Evolutionary conservation across 2,113 vertebrate species (phyloP).

Genomic region (Pyxicephalus adspersus): DNA sequence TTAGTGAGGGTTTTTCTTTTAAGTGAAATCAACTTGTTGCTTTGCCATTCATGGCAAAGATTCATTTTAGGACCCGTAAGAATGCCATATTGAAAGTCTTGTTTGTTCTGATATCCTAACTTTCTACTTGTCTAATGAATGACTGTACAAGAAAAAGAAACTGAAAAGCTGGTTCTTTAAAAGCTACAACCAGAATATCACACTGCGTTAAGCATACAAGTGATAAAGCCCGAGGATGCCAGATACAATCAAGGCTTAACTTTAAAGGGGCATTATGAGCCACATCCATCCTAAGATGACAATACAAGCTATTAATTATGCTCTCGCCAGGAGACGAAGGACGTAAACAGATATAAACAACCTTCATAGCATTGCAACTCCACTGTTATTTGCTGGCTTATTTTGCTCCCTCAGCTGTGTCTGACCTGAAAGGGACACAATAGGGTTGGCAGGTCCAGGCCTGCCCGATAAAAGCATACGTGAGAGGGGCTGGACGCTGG

Average conservation of each 20-base stretch:
- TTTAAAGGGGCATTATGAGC: conserved; percentile 17
- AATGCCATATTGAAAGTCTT: no score
- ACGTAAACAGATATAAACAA: conserved; percentile 55
- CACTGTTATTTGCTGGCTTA: conserved; percentile 60
- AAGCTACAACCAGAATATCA: background rate
- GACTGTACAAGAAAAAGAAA: background rate
- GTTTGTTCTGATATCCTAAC: no score
- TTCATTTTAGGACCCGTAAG: no score
- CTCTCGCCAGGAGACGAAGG: conserved; percentile 40
- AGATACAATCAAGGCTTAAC: conserved; percentile 26
- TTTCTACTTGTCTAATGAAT: no score
- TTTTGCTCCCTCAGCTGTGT: conserved; percentile 54
- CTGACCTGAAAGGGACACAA: conserved; percentile 60
- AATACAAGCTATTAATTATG: conserved; percentile 45
- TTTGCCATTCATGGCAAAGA: no score
- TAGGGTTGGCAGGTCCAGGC: conserved; percentile 61
- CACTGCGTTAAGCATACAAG: background rate
- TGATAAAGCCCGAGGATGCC: background rate
- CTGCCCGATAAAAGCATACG: conserved; percentile 60
- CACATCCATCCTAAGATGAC: conserved; percentile 9
- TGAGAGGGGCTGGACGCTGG: conserved; percentile 29
- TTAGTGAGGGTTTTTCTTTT: no score
- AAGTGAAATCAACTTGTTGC: no score
- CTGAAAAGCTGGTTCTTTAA: conserved; percentile 13
- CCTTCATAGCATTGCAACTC: conserved; percentile 54